Conservation (phyloP, 2,113 vertebrate genomes). For the Arvicanthis niloticus region DNA sequence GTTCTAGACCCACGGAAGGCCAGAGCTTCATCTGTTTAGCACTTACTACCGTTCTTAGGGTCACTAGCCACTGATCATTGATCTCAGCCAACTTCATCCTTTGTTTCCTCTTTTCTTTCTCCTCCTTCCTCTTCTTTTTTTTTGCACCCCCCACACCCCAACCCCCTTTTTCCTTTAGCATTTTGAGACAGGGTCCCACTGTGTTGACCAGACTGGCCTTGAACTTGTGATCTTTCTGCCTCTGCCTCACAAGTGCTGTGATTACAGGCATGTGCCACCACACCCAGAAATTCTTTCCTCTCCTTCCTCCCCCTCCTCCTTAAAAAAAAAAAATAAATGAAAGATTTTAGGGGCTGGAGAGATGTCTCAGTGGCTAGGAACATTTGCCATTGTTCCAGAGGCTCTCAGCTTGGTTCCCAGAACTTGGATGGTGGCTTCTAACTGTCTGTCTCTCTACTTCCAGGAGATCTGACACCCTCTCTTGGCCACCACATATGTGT, state of each 20-base stretch:
- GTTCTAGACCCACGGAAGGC: not conserved
- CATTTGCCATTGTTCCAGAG: not conserved
- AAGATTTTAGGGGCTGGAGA: not conserved
- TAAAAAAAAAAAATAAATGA: not conserved
- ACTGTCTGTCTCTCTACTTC: not conserved
- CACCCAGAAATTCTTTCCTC: not conserved
- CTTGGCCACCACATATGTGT: not conserved
- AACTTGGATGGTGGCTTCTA: not conserved
- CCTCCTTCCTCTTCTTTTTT: not conserved
- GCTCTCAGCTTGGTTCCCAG: not conserved
- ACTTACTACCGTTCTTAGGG: not conserved
- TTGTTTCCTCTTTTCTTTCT: too few relatives aligned
- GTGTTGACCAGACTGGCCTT: not conserved
- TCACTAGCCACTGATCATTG: not conserved
- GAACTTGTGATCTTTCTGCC: not conserved
- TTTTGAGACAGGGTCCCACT: not conserved
- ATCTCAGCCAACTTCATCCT: not conserved
- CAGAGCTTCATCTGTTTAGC: not conserved
- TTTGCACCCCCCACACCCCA: too few relatives aligned
- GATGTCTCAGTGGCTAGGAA: not conserved
- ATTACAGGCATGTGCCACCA: not conserved
- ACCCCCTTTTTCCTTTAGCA: too few relatives aligned
- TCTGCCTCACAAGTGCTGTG: not conserved
- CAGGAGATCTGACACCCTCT: not conserved
- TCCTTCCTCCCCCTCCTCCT: not conserved